phyloP scores from a whole-genome alignment of 2,113 vertebrate species.

The Hypocryptadius cinnamomeus region DNA sequence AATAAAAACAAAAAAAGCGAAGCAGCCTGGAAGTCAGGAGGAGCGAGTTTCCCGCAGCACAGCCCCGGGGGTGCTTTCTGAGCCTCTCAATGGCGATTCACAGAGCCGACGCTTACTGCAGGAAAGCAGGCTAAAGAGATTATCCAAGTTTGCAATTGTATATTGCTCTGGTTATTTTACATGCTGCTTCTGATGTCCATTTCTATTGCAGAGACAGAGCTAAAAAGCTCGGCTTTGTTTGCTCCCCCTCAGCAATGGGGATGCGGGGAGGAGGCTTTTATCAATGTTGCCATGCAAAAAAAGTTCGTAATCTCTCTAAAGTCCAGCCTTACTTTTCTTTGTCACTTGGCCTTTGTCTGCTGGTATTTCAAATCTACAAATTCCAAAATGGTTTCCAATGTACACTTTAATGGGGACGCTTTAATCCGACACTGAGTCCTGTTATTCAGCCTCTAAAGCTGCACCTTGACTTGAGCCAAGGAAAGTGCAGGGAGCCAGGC shows the following conservation, averaged over 20 bases:
- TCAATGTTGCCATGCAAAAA: background rate
- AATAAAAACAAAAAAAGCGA: conserved; percentile 27
- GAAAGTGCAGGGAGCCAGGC: background rate
- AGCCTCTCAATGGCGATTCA: conserved; percentile 40
- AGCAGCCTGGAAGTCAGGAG: conserved; percentile 47
- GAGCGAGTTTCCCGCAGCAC: conserved; percentile 35
- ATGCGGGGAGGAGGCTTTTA: background rate
- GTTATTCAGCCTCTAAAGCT: background rate
- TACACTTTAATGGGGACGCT: background rate
- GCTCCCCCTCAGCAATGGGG: background rate
- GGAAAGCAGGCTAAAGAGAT: conserved; percentile 60
- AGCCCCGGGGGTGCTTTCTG: conserved; percentile 56
- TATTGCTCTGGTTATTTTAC: conserved; percentile 49
- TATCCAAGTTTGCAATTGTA: conserved; percentile 56
- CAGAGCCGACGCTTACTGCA: background rate
- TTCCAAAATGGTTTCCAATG: background rate
- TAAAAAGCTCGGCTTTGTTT: conserved; percentile 45
- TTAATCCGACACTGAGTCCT: background rate
- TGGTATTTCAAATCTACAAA: background rate
- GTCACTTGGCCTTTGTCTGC: background rate
- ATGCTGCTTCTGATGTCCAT: conserved; percentile 51
- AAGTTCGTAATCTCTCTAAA: background rate
- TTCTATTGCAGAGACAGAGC: conserved; percentile 38
- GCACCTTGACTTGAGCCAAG: background rate
- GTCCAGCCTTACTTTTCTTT: background rate